Percentiles rank a stretch among this genome's conserved stretches.
phyloP scores from a whole-genome alignment of 1,140 invertebrate genomes.

The Aradophagus sp. region DNA sequence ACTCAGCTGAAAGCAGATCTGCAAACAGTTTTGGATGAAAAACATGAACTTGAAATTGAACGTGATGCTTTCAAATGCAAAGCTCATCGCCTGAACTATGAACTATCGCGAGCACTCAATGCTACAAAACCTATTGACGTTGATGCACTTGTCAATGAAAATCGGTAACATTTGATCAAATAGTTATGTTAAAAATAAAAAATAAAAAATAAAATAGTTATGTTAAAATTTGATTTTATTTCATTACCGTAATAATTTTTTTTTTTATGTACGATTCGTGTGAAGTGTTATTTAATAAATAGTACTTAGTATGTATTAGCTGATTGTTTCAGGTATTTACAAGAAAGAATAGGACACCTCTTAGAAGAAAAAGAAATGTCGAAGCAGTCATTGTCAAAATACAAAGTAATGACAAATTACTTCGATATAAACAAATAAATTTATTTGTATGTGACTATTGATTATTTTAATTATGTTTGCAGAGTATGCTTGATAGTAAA shows the following conservation, averaged over 20 bases:
- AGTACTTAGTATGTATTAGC: too few relatives aligned
- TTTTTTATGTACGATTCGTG: too few relatives aligned
- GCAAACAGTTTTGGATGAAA: constrained; percentile 87
- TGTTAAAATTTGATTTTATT: too few relatives aligned
- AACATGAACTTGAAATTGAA: constrained; percentile 87
- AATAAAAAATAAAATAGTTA: too few relatives aligned
- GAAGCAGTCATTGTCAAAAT: constrained; percentile 81
- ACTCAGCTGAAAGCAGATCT: constrained; percentile 83
- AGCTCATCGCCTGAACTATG: constrained; percentile 87
- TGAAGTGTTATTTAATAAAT: too few relatives aligned
- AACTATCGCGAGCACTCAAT: constrained; percentile 84
- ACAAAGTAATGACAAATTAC: constrained; percentile 78
- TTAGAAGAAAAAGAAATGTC: constrained; percentile 87
- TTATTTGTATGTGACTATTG: too few relatives aligned
- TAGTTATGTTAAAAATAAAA: too few relatives aligned
- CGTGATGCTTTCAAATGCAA: constrained; percentile 90
- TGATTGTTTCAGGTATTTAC: constrained; percentile 81
- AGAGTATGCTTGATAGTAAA: constrained; percentile 79
- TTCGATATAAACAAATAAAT: too few relatives aligned
- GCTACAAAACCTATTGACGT: constrained; percentile 82
- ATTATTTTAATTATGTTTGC: constrained; percentile 41
- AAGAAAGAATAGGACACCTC: constrained; percentile 86
- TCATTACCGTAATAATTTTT: too few relatives aligned
- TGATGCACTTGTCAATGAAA: constrained; percentile 87
- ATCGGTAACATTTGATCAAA: constrained; percentile 74